These are phyloP conservation scores for Nanorana parkeri DNA, from an alignment of 2,113 vertebrate genomes.

Conservation along the genomic window DNA sequence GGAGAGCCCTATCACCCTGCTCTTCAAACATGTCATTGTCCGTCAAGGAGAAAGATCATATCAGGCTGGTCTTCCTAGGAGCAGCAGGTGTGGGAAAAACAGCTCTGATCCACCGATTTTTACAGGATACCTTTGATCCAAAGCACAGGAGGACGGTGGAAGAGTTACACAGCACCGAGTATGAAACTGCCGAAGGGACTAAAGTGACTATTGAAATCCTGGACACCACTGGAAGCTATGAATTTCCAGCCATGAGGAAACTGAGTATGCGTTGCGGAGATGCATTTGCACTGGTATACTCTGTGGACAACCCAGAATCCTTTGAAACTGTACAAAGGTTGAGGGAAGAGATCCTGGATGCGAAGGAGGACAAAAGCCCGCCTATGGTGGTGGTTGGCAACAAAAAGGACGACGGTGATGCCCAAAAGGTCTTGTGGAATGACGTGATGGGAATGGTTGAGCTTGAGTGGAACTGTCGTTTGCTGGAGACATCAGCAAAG, in stretches of 20 bases:
- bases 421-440: conserved; percentile 74
- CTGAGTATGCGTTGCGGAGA: conserved; percentile 90
- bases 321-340: conserved; percentile 84
- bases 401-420: conserved; percentile 76
- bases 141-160: conserved; percentile 90
- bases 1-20: not conserved
- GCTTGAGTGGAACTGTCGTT: conserved; percentile 89
- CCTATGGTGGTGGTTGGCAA: conserved; percentile 90
- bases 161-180: conserved; percentile 90
- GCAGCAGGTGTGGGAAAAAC: conserved; percentile 90
- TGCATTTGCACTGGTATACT: conserved; percentile 87
- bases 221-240: conserved; percentile 92
- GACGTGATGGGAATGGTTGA: conserved; percentile 82
- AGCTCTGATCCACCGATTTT: conserved; percentile 84
- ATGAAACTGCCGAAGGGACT: conserved; percentile 77
- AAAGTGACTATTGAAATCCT: conserved; percentile 86
- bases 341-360: conserved; percentile 87
- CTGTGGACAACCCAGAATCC: conserved; percentile 84
- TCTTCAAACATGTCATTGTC: conserved; percentile 77
- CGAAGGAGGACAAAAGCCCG: conserved; percentile 85
- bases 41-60: conserved; percentile 85
- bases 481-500: conserved; percentile 87
- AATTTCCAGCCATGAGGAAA: conserved; percentile 91
- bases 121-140: conserved; percentile 85
- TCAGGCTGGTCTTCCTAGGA: conserved; percentile 86